Evolutionary conservation across 2,113 vertebrate genomes (phyloP).

Genomic region (Phyllostomus discolor): DNA sequence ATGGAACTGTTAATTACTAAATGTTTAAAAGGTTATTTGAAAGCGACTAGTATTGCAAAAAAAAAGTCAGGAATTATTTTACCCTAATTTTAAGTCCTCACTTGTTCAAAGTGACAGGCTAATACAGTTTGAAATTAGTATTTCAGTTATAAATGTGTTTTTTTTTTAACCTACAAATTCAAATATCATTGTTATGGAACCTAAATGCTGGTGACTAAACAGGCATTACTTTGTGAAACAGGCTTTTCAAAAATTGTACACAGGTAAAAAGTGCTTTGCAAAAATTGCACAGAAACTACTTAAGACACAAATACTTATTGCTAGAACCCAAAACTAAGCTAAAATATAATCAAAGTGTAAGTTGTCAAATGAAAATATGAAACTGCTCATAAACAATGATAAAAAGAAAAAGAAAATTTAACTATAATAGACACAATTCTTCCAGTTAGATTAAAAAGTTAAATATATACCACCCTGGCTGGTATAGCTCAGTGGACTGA

Average conservation of each 20-base stretch:
- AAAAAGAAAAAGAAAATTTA: slow-evolving; percentile 59
- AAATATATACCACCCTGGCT: slow-evolving; percentile 40
- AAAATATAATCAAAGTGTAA: slow-evolving; percentile 41
- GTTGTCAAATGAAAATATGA: slow-evolving; percentile 44
- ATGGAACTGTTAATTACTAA: slow-evolving; percentile 52
- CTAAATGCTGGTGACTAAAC: not conserved
- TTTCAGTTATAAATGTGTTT: not conserved
- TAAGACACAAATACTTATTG: slow-evolving; percentile 38
- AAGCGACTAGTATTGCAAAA: slow-evolving; percentile 4
- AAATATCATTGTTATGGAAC: not conserved
- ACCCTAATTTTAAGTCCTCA: slow-evolving; percentile 35
- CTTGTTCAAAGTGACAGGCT: not conserved
- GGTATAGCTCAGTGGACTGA: too few species aligned
- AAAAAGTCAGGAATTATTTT: not conserved
- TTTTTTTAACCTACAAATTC: slow-evolving; percentile 18
- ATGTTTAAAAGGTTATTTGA: slow-evolving; percentile 39
- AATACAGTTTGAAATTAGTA: not conserved
- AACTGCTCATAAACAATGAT: slow-evolving; percentile 47
- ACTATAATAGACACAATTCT: slow-evolving; percentile 63
- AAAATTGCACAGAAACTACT: slow-evolving; percentile 33
- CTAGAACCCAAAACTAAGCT: not conserved
- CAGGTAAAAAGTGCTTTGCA: not conserved
- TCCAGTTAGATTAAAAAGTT: slow-evolving; percentile 36
- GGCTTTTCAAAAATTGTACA: not conserved
- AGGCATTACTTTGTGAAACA: not conserved